A percentile compares a stretch with the other conserved stretches of the same genome.
Conservation (phyloP, 1,140 invertebrate genomes). For the Ceratitis capitata region DNA sequence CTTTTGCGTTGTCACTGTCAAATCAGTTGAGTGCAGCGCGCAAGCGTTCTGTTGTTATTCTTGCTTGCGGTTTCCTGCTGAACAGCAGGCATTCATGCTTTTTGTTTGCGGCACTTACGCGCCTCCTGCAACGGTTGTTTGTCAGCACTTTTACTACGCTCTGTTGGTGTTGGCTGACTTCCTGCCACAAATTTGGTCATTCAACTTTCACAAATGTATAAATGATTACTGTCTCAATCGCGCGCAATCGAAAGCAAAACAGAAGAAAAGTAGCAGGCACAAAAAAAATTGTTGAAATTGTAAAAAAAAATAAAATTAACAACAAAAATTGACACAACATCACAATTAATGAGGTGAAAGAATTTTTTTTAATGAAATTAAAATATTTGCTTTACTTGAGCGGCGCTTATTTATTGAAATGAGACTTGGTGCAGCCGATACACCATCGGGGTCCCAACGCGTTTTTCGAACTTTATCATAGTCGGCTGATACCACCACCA, state of each 20-base stretch:
- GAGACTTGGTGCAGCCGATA: no score
- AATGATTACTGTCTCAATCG: no score
- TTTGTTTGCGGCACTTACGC: background rate
- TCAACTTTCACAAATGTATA: slow-evolving; percentile 36
- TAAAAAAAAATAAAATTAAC: background rate
- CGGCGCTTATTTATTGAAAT: no score
- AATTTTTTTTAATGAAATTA: background rate
- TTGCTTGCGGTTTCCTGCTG: background rate
- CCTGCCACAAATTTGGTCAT: slow-evolving; percentile 35
- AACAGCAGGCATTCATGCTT: background rate
- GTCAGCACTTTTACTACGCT: slow-evolving; percentile 26
- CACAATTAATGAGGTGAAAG: background rate
- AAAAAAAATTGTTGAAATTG: background rate
- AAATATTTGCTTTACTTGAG: background rate
- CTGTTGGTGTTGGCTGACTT: slow-evolving; percentile 20
- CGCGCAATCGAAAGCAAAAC: background rate
- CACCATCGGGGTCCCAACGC: no score
- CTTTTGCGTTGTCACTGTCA: background rate
- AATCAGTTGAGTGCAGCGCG: background rate
- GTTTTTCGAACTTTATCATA: no score
- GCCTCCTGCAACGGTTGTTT: background rate
- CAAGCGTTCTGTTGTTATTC: background rate
- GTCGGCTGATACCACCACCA: no score
- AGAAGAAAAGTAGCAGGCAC: background rate
- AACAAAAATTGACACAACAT: background rate